Base-by-base conservation (phyloP, 92 coral and sea anemone genomes). In the Epizoanthus rinbou region DNA sequence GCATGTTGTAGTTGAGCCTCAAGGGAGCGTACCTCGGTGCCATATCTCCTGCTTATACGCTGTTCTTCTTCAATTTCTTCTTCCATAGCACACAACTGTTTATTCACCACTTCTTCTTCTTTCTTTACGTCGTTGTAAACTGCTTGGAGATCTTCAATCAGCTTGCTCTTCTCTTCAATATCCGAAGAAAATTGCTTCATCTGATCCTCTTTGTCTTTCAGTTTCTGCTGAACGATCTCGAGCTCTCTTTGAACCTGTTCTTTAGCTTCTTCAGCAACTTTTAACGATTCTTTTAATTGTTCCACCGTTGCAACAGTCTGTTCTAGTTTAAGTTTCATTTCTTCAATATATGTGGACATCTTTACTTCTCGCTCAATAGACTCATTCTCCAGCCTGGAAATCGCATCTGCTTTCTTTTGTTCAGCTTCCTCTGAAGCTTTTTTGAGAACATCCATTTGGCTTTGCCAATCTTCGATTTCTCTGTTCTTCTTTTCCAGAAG, bases 1-100 rank as follows among this genome's bases (percentile, higher is more conserved):
- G 99, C 99, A 66, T 88, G 91, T n/a, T 80, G 65, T 16, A 94
- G 85, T 82, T 97, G 98, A 16, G 98, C 99, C 41, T 94, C 94
- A 33, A 97, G 92, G 3, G 99, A 97, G 57, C 90, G 91, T n/a
- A 94, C 89, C 76, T 94, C 95, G 3, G 88, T 80, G 0, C 92
- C 91, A 9, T 94, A 92, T 28, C 97, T 92, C 60, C 92, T 90
- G 85, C 87, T 91, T 68, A 89, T 87, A 14, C 78, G 58, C 6
- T 82, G 85, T 59, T 94, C 98, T 31, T 97, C 98, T 59, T 64
- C 74, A 3, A 89, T 73, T 25, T 64, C 81, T 28, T 94, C 88
- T 56, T 92, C 92, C 52, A 92, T 68, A 53, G 17, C 85, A 14
- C 62, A 67, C 10, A 89, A 81, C 22, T 93, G 88, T 52, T 80